Percentiles rank a stretch among this genome's conserved stretches.
phyloP scores from a whole-genome alignment of 2,888 invertebrate genomes.

The Dione vanillae region DNA sequence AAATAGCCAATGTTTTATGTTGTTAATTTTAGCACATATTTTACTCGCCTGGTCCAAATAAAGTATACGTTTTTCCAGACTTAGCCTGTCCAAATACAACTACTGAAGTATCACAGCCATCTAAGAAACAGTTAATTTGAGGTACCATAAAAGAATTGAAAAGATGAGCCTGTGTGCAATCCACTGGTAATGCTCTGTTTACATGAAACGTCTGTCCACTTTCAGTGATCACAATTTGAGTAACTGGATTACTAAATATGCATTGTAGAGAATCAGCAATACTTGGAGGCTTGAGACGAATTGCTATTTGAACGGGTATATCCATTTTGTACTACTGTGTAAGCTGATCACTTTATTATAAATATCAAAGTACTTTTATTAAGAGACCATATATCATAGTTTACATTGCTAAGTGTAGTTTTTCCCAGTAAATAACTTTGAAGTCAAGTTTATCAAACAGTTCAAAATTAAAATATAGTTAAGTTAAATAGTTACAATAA shows the following conservation, averaged over 20 bases:
- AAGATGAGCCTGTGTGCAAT: constrained; percentile 86
- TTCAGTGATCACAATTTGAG: constrained; percentile 84
- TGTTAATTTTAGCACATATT: not conserved
- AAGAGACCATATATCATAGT: not conserved
- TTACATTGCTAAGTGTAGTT: not conserved
- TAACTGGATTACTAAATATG: constrained; percentile 84
- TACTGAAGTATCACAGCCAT: constrained; percentile 90
- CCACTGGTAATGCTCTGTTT: constrained; percentile 81
- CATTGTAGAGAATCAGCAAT: constrained; percentile 82
- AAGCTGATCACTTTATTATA: not conserved
- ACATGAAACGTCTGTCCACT: constrained; percentile 84
- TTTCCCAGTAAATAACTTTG: not conserved
- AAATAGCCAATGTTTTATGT: not conserved
- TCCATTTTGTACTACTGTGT: constrained; percentile 80
- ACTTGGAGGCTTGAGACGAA: constrained; percentile 86
- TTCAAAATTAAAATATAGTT: not conserved
- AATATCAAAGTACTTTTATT: not conserved
- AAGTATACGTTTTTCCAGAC: constrained; percentile 89
- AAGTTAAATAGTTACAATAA: not conserved
- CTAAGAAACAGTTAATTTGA: constrained; percentile 86
- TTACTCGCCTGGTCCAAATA: constrained; percentile 86
- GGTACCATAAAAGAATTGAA: constrained; percentile 87
- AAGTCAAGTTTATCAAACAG: not conserved
- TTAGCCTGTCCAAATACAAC: constrained; percentile 87
- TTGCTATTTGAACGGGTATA: constrained; percentile 89